Conservation (phyloP, 2,113 vertebrate species). For the Calidris pugnax region DNA sequence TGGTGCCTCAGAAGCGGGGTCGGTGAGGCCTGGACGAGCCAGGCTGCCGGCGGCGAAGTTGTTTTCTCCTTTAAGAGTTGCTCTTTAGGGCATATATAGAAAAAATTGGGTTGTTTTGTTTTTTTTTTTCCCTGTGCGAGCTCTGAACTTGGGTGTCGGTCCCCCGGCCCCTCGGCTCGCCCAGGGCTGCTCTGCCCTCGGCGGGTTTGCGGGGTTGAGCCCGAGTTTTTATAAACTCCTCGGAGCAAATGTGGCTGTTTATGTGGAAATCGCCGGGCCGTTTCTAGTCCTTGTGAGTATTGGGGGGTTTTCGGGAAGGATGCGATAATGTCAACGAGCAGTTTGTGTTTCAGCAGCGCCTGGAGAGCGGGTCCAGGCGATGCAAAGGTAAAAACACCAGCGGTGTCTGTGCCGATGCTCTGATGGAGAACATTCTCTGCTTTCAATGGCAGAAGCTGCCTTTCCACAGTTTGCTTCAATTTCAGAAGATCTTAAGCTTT, state of each 20-base stretch:
- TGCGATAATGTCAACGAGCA: not conserved
- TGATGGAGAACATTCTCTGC: not conserved
- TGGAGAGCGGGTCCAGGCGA: not conserved
- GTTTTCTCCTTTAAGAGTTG: not conserved
- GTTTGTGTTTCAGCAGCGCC: not conserved
- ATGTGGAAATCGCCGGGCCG: not conserved
- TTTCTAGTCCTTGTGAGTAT: accelerated
- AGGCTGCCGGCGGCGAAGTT: not conserved
- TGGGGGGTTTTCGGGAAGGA: not conserved
- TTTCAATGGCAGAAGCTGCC: not conserved
- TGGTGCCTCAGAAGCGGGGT: not conserved
- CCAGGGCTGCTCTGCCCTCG: not conserved
- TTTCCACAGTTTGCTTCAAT: not conserved
- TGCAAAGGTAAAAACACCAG: not conserved
- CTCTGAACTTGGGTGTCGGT: not conserved
- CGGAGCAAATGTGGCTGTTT: not conserved
- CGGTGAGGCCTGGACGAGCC: not conserved
- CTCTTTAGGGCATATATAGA: not conserved
- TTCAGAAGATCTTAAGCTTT: not conserved
- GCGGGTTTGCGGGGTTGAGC: not conserved
- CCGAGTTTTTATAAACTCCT: not conserved
- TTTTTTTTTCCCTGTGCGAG: not conserved
- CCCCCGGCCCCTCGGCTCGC: not conserved
- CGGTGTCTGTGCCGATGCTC: not conserved
- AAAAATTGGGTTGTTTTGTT: not conserved